phyloP scores from a whole-genome alignment of 2,888 invertebrate species.

The Syrista parreyssii region DNA sequence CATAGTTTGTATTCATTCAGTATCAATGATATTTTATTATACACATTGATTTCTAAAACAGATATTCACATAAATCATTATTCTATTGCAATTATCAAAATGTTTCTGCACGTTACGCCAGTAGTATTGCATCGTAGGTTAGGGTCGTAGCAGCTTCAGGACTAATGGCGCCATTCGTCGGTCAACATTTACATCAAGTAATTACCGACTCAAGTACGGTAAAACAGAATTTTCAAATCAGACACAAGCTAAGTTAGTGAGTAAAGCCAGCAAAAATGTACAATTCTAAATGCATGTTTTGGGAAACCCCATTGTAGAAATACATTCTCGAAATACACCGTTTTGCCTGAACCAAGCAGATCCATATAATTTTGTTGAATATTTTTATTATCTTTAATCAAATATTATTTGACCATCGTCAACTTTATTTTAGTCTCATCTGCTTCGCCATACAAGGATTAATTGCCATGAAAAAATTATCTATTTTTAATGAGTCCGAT shows the following conservation, averaged over 20 bases:
- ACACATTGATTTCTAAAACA: neutral
- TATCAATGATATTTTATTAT: neutral
- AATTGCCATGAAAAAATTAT: neutral
- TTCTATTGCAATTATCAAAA: neutral
- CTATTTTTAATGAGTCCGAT: neutral
- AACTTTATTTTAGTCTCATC: neutral
- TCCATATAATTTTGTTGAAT: neutral
- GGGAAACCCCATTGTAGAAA: neutral
- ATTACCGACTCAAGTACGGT: neutral
- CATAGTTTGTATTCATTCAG: neutral
- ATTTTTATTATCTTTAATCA: neutral
- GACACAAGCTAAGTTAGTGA: neutral
- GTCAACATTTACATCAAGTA: neutral
- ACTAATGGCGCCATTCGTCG: neutral
- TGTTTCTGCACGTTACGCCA: neutral
- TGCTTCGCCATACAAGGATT: neutral
- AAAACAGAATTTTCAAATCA: neutral
- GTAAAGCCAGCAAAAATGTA: neutral
- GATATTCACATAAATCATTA: neutral
- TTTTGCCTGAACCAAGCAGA: neutral
- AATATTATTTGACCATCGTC: neutral
- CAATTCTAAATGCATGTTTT: neutral
- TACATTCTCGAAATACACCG: neutral
- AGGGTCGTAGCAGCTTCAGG: neutral
- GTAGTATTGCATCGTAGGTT: neutral